phyloP scores from a whole-genome alignment of 2,113 vertebrate species.

The Columbina picui region DNA sequence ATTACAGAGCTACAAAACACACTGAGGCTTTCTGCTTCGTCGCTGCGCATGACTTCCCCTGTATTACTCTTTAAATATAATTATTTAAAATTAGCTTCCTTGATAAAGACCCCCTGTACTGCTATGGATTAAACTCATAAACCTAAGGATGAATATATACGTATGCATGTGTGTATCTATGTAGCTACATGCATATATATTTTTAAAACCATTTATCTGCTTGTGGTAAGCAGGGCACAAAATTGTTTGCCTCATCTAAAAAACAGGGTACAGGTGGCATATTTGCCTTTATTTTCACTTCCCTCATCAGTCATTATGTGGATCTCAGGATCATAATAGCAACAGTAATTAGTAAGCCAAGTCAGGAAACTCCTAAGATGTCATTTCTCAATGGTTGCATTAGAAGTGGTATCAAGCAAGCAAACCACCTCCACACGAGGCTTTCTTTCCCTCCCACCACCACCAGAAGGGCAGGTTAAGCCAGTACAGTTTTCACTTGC shows the following conservation, averaged over 20 bases:
- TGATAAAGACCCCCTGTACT: background rate
- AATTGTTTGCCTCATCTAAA: background rate
- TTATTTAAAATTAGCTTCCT: conserved; percentile 35
- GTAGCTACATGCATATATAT: background rate
- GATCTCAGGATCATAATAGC: background rate
- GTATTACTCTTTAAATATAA: conserved; percentile 35
- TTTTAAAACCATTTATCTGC: background rate
- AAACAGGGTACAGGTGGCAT: background rate
- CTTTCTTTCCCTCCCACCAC: background rate
- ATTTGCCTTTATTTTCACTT: background rate
- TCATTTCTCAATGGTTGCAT: background rate
- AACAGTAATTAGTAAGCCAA: background rate
- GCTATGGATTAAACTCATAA: background rate
- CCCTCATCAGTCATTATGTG: background rate
- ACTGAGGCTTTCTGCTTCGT: conserved; percentile 66
- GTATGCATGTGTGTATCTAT: accelerated
- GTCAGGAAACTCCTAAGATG: background rate
- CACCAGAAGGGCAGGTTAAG: background rate
- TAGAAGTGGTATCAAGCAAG: background rate
- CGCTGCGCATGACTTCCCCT: conserved; percentile 46
- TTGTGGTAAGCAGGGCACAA: background rate
- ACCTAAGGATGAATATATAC: background rate
- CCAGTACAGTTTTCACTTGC: background rate
- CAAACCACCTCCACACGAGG: background rate
- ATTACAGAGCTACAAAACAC: conserved; percentile 74